phyloP scores from a whole-genome alignment of 2,797 vertebrate genomes.

The Tarsius wallacei region DNA sequence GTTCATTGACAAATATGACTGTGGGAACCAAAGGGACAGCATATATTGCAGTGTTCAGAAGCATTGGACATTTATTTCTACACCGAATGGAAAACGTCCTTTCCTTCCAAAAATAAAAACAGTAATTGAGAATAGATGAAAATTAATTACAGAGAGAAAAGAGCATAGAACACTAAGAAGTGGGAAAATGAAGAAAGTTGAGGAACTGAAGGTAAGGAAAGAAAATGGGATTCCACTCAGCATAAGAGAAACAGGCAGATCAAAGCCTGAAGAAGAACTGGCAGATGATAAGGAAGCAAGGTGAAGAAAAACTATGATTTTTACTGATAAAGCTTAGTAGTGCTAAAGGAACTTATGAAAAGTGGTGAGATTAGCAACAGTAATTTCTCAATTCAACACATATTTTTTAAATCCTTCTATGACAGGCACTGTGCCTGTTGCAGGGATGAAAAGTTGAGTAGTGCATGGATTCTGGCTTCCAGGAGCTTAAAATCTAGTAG shows the following conservation, averaged over 20 bases:
- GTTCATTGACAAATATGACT: neutral
- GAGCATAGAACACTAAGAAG: neutral
- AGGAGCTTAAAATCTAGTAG: neutral
- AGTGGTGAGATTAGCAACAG: neutral
- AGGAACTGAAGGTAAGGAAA: neutral
- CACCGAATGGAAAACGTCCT: neutral
- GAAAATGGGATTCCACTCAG: neutral
- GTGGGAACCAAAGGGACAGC: too few species aligned
- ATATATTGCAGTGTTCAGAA: neutral
- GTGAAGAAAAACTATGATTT: neutral
- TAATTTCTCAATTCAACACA: conserved; percentile 26
- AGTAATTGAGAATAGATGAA: neutral
- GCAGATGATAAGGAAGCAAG: neutral
- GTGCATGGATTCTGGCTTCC: neutral
- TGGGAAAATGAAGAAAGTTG: neutral
- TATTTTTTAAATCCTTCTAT: neutral
- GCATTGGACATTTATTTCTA: neutral
- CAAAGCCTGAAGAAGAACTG: neutral
- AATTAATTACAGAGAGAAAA: neutral
- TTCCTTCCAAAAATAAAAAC: neutral
- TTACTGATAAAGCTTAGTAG: conserved; percentile 65
- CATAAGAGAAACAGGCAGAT: neutral
- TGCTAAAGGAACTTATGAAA: neutral
- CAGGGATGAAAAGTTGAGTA: neutral
- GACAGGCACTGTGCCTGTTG: neutral